phyloP scores from a whole-genome alignment of 2,888 invertebrate genomes.

The Proisotoma minuta region DNA sequence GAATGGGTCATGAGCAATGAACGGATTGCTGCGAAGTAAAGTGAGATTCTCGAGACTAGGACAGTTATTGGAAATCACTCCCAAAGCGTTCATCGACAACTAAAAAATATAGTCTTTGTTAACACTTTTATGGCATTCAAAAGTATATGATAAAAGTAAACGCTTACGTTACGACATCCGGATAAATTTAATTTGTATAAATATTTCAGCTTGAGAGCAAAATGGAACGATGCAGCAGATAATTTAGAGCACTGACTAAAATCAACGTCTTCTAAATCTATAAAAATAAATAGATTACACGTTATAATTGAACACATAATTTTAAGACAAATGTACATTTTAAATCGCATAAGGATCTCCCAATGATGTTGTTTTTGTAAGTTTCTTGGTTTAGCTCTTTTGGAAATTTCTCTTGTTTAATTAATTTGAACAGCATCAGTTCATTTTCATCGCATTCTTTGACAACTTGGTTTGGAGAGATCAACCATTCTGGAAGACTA shows the following conservation, averaged over 20 bases:
- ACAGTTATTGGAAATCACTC: slow-evolving; percentile 21
- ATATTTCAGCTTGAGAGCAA: slow-evolving; percentile 1
- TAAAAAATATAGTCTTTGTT: not conserved
- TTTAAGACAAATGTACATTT: not conserved
- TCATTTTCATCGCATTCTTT: too few relatives aligned
- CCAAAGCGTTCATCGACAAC: slow-evolving; percentile 16
- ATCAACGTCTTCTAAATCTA: slow-evolving; percentile 17
- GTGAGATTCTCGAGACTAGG: slow-evolving; percentile 20
- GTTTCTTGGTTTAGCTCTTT: too few relatives aligned
- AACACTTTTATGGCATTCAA: too few relatives aligned
- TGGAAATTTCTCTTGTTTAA: too few relatives aligned
- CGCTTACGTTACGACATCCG: slow-evolving; percentile 13
- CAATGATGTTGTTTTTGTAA: too few relatives aligned
- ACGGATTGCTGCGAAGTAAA: slow-evolving; percentile 3
- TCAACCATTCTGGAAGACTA: too few relatives aligned
- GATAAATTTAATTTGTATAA: slow-evolving; percentile 19
- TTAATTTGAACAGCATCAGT: too few relatives aligned
- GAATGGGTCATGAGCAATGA: too few relatives aligned
- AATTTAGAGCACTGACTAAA: slow-evolving; percentile 20
- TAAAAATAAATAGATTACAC: not conserved
- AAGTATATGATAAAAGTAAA: too few relatives aligned
- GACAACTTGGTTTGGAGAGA: too few relatives aligned
- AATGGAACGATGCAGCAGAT: slow-evolving; percentile 13
- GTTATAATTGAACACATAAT: not conserved
- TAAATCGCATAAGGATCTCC: not conserved